Conservation (phyloP, 2,113 vertebrate genomes). For the Dinomys branickii region DNA sequence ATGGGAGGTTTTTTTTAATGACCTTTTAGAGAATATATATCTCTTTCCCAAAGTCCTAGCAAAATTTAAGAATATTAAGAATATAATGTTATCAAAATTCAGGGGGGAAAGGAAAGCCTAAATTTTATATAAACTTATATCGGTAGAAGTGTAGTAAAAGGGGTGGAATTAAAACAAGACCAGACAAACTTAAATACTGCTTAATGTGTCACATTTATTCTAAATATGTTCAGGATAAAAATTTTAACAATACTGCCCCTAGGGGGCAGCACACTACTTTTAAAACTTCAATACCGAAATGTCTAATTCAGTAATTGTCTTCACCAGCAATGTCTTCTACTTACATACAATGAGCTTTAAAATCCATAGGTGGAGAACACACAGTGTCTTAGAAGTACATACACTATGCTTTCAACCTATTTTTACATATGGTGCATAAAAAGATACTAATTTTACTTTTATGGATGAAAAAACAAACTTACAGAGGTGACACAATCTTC, state of each 20-base stretch:
- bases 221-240: slow-evolving; percentile 3
- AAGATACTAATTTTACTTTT: slow-evolving; percentile 42
- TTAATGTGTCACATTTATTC: neutral
- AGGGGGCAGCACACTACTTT: slow-evolving; percentile 81
- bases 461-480: neutral
- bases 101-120: neutral
- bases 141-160: neutral
- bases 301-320: slow-evolving; percentile 47
- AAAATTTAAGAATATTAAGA: slow-evolving; percentile 13
- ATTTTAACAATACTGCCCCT: slow-evolving; percentile 79
- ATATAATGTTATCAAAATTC: neutral
- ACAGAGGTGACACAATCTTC: neutral
- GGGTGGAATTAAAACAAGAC: neutral
- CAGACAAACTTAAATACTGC: neutral
- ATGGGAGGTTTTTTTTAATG: neutral
- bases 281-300: slow-evolving; percentile 79
- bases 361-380: neutral
- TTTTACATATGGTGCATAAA: neutral
- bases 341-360: slow-evolving; percentile 6
- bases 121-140: neutral
- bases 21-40: neutral
- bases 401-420: neutral
- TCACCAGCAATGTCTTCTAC: slow-evolving; percentile 59
- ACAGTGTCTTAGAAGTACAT: neutral
- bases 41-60: slow-evolving; percentile 13